phyloP scores from a whole-genome alignment of 2,797 vertebrate species.

The Okamejei kenojei region DNA sequence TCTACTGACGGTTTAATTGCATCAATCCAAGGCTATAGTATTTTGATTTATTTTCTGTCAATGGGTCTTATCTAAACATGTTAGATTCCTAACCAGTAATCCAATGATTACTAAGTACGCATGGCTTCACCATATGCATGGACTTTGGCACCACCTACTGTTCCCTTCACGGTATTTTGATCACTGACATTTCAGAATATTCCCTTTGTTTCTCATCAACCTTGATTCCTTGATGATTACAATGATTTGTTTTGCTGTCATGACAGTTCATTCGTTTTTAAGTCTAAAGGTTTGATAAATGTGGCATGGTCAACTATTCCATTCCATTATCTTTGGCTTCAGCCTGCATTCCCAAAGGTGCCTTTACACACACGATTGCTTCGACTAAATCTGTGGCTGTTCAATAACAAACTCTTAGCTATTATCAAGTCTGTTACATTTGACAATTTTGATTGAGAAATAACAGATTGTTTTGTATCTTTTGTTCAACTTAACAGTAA shows the following conservation, averaged over 20 bases:
- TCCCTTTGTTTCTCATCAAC: not conserved
- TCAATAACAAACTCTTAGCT: not conserved
- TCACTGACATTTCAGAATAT: not conserved
- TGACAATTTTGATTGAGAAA: not conserved
- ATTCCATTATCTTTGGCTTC: not conserved
- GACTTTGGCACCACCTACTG: constrained; percentile 14
- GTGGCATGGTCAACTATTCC: not conserved
- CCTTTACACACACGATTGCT: not conserved
- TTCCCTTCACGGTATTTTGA: not conserved
- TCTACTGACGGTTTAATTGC: not conserved
- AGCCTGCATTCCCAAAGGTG: not conserved
- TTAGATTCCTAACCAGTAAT: not conserved
- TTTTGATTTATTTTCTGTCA: not conserved
- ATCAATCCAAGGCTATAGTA: not conserved
- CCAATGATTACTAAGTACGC: not conserved
- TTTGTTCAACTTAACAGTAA: not conserved
- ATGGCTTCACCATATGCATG: not conserved
- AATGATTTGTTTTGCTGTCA: not conserved
- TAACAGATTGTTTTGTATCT: not conserved
- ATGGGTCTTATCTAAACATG: not conserved
- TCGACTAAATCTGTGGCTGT: too few species aligned
- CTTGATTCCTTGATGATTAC: not conserved
- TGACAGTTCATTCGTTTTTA: not conserved
- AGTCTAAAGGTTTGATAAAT: too few species aligned
- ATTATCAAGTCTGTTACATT: not conserved